Evolutionary conservation across 2,888 invertebrate genomes (phyloP), one percentile per base, ranked within the genome.

Genomic region (Torymus aiolomorphi): DNA sequence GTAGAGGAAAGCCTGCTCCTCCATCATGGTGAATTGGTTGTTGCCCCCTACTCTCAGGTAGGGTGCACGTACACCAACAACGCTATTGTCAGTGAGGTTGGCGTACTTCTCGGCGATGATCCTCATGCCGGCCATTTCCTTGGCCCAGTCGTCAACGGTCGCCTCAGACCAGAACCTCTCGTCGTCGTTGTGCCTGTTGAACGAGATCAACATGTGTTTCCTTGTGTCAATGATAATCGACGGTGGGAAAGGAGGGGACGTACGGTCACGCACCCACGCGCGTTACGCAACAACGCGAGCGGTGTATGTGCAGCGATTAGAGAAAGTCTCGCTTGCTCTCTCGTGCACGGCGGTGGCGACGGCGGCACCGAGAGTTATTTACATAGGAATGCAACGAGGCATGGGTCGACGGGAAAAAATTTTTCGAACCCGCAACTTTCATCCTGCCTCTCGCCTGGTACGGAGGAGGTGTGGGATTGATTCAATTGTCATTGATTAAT

Each of bases 1-100:
- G 89, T 98, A 98, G 66, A 97, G 92, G 93, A 98, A 98, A 13
- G 96, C 96, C 90, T 97, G 96, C 90, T 97, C 97, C 91, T 97
- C 96, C 97, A 98, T 97, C 97, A 98, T 98, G 86, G 97, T 96
- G 92, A 98, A 98, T 91, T 97, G 97, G 90, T 97, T 97, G 92
- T 98, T 97, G 69, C 98, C 98, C 81, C 98, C 98, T 8, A 97
- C 97, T 73, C 97, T 93, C 79, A 97, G 92, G 89, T 97, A 97
- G 0, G 97, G 97, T 5, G 97, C 96, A 78, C 97, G 94, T 5
- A 97, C 96, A 62, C 97, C 97, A 3, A 97, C 97, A 18, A 97
- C 96, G 84, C 96, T 96, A 91, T 97, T 96, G 89, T 97, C 97
- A 0, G 96, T 95, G 83, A 97, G 93, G 91, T 97, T 97, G 80